Evolutionary conservation across 2,797 vertebrate species (phyloP), one percentile per base, ranked within the genome.

Genomic region (Heteromormyrus szaboi): DNA sequence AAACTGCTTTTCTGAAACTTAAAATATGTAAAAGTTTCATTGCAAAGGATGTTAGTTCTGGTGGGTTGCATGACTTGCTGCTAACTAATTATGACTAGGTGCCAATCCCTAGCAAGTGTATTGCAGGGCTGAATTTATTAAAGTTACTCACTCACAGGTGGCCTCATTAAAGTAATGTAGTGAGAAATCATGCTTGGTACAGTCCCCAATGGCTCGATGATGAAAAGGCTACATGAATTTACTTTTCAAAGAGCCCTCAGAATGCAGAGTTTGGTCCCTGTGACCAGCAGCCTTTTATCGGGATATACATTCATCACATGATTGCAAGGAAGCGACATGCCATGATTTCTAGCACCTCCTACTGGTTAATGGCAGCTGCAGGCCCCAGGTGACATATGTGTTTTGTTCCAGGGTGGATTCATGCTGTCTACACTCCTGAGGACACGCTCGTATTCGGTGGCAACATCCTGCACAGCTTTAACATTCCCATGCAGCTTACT

Each of bases 391-490:
- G 50, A 65, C n/a, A 46, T 86, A 84, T 1, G 48, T 14, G 87
- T 93, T 89, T 90, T 90, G 86, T 92, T 92, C 87, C 92, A 99
- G 98, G 98, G 88, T 99, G 98, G 98, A 99, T 99, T 92, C 98
- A 99, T 88, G 98, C 98, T 0, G 98, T 99, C 92, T 99, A 99
- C 94, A 99, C 98, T 86, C 98, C 98, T 0, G 97, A 97, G 93
- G 98, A 99, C 94, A 97, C 98, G 0, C 94, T 99, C 95, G 98
- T 99, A 91, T 99, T 99, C 72, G 98, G 98, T 86, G 98, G 98
- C 90, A 99, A 99, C 95, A 97, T 99, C 93, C 96, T 99, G 93
- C 98, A 99, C 95, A 99, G 98, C 94, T 99, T 99, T 93, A 99
- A 99, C 95, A 98, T 99, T 96, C 98, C 98, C 93, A 99, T 99